Evolutionary conservation across 2,888 invertebrate genomes (phyloP), one percentile per base, ranked within the genome.

Genomic region (Sclerodermus sp.): DNA sequence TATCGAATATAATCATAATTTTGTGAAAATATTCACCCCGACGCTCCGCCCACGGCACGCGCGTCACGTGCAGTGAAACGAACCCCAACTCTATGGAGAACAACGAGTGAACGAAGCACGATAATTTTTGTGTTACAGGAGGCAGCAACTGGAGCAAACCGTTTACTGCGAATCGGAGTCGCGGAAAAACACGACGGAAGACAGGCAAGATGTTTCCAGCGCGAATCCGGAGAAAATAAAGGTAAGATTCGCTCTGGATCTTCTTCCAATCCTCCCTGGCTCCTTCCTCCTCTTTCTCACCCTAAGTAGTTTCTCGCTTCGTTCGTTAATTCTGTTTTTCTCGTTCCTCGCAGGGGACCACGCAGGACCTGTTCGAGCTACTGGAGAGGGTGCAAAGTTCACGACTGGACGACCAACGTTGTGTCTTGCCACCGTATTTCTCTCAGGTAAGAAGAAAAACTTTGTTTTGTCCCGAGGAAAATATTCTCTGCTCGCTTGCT

Each of bases 351-450:
- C 66, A 77, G 77, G 73, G 68, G 32, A 71, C 76, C 23, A 76
- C 75, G 62, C 84, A 87, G 77, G 96, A 96, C 80, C 85, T 97
- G 67, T 95, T 97, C 80, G 95, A 96, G 79, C 83, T 97, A 70
- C 84, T 98, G 75, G 96, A 96, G 80, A 87, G 92, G 74, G 91
- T 95, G 65, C 96, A 97, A 81, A 91, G 93, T 82, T 93, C 93
- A 67, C 87, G 97, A 57, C 82, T 97, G 74, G 96, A 98, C 79
- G 97, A 97, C 83, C 97, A 98, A 83, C 87, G 97, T 81, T 97
- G 96, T 80, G 93, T 93, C 68, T 84, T 97, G 74, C 96, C 96
- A 62, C 87, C 92, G 45, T 92, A 91, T 81, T 92, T 92, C 81
- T 88, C 89, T 78, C 92, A 92, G 90, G 92, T 92, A 79, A 80